Conservation (phyloP, 2,888 invertebrate species). For the Globia sparganii region DNA sequence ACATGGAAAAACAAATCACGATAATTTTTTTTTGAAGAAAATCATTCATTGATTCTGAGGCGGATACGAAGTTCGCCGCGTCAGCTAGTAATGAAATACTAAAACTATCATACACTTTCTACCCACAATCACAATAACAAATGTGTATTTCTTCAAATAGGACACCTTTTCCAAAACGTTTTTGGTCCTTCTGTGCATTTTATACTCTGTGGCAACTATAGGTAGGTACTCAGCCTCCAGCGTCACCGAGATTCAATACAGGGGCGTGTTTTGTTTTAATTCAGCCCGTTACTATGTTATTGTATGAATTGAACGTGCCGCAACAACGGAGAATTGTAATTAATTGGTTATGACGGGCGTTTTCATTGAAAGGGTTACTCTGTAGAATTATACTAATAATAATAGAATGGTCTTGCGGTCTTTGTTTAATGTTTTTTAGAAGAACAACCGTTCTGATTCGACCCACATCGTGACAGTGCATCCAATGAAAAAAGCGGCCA, state of each 20-base stretch:
- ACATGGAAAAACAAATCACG: too few relatives aligned
- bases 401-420: neutral
- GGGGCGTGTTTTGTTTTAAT: constrained; percentile 55
- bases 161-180: neutral
- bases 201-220: neutral
- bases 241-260: constrained; percentile 50
- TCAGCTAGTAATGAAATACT: too few relatives aligned
- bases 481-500: neutral
- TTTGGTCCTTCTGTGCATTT: neutral
- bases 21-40: too few relatives aligned
- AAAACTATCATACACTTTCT: neutral
- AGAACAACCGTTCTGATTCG: neutral
- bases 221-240: constrained; percentile 6
- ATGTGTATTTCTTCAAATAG: neutral
- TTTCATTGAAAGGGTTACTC: constrained; percentile 10
- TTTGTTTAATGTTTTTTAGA: too few relatives aligned
- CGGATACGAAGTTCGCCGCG: too few relatives aligned
- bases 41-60: too few relatives aligned
- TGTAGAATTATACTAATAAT: neutral
- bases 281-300: constrained; percentile 36
- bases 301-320: constrained; percentile 35
- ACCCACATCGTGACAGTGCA: neutral
- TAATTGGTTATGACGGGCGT: constrained; percentile 28
- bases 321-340: constrained; percentile 17
- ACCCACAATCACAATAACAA: neutral